Conservation (phyloP, 92 coral and sea anemone species). For the Epizoanthus ramosus region DNA sequence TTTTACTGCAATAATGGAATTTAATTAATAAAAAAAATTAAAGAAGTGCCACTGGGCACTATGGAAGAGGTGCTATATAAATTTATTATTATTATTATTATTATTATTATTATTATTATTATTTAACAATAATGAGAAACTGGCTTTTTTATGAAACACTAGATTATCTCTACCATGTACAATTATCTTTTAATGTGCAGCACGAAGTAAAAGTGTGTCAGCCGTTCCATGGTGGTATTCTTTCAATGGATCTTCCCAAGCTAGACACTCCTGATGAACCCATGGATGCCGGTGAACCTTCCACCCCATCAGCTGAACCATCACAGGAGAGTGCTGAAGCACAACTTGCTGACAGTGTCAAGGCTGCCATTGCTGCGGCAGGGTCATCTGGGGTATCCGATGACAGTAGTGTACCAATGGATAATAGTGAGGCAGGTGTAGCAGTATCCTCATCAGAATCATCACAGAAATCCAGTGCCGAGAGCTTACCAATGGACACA, state of each 20-base stretch:
- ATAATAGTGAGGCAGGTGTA: conserved; percentile 21
- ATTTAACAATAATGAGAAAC: too few relatives aligned
- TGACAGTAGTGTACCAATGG: conserved; percentile 49
- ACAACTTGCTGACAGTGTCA: conserved; percentile 30
- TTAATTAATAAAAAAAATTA: too few relatives aligned
- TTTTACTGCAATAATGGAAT: too few relatives aligned
- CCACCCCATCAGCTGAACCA: conserved; percentile 55
- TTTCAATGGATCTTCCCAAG: conserved; percentile 83
- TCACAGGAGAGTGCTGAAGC: conserved; percentile 52
- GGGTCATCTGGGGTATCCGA: conserved; percentile 52
- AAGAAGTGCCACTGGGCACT: too few relatives aligned
- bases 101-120: too few relatives aligned
- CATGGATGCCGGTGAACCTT: conserved; percentile 84
- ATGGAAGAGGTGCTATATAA: too few relatives aligned
- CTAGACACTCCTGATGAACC: conserved; percentile 69
- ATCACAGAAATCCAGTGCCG: conserved; percentile 10
- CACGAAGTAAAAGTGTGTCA: conserved; percentile 90
- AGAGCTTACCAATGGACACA: conserved; percentile 28
- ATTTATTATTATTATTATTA: too few relatives aligned
- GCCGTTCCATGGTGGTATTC: conserved; percentile 88
- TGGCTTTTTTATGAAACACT: too few relatives aligned
- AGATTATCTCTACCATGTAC: too few relatives aligned
- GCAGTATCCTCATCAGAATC: conserved; percentile 39
- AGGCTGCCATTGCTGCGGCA: conserved; percentile 28
- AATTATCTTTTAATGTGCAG: conserved; percentile 41